A percentile compares a stretch with the other conserved stretches of the same genome.
phyloP scores from a whole-genome alignment of 2,888 invertebrate genomes.

The Campoplex capitator region DNA sequence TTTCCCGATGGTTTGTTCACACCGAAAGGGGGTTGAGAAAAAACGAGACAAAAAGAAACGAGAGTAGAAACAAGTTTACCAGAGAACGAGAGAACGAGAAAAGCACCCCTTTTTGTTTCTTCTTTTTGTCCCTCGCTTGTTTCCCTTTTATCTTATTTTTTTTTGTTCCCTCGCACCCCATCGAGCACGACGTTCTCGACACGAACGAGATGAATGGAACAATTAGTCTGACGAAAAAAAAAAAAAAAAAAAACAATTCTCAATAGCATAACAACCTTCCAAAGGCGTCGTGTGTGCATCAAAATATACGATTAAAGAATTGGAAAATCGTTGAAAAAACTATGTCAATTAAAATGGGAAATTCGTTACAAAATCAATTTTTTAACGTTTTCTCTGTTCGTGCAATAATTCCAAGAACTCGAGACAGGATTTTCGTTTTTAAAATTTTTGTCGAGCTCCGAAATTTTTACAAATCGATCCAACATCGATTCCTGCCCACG shows the following conservation, averaged over 20 bases:
- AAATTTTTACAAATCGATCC: background rate
- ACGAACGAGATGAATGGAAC: slow-evolving; percentile 61
- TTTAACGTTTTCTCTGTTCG: background rate
- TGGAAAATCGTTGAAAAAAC: background rate
- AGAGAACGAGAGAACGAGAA: slow-evolving; percentile 25
- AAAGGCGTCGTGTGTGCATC: background rate
- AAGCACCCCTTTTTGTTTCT: slow-evolving; percentile 32
- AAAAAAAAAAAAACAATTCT: slow-evolving; percentile 24
- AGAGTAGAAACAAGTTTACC: slow-evolving; percentile 22
- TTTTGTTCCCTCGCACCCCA: slow-evolving; percentile 39
- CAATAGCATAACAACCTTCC: background rate
- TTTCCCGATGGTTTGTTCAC: slow-evolving; percentile 42
- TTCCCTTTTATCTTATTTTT: background rate
- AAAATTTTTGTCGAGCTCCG: background rate
- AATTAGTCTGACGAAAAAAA: slow-evolving; percentile 51
- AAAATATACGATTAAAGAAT: background rate
- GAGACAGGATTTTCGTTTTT: background rate
- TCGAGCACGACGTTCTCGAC: slow-evolving; percentile 50
- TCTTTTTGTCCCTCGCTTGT: background rate
- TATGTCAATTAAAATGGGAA: background rate
- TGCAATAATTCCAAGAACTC: background rate
- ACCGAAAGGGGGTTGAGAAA: slow-evolving; percentile 25
- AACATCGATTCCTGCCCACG: background rate
- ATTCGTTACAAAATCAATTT: background rate
- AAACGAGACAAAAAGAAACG: background rate